Evolutionary conservation across 1,140 invertebrate genomes (phyloP), one percentile per base, ranked within the genome.

Genomic region (Eubasilissa regina): DNA sequence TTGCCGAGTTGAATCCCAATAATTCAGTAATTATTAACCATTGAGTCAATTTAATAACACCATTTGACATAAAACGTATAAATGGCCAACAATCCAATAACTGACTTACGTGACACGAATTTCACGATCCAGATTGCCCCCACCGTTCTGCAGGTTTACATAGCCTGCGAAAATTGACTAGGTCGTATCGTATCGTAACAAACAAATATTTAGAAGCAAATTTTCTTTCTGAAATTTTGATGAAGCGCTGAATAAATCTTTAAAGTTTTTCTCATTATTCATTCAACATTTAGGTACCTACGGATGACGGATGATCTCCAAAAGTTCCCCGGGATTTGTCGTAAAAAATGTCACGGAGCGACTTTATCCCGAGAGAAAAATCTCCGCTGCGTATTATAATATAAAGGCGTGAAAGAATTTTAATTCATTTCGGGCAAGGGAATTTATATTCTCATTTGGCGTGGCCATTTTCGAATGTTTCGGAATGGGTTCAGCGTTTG

Each of bases 341-440:
- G 64, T 12, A 64, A 64, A 64, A 64, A 64, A 25, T 64, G 17
- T 64, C 60, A 64, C 60, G 60, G 35, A 58, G 55, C 9, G 60
- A 64, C 12, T 13, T 44, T 48, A 68, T 68, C 44, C 44, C 45
- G 43, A 8, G 15, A 47, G 64, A 68, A 68, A 68, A 68, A 68
- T 68, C 64, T 68, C 64, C 64, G 10, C 45, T 45, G 43, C 44
- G 45, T 15, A 68, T 17, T 68, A 68, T 68, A 17, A 45, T 68
- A 19, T 48, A 45, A 10, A 45, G 64, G 64, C 64, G 44, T 45
- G 64, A 68, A 68, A 68, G 64, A 68, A 68, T 68, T 68, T 68
- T 68, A 68, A 68, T 68, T 68, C 64, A 21, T 68, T 68, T 21
- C 19, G 15, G 64, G 64, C 44, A 47, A 13, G 19, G 13, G 64